phyloP scores from a whole-genome alignment of 2,888 invertebrate genomes.

The Mythimna pallens region DNA sequence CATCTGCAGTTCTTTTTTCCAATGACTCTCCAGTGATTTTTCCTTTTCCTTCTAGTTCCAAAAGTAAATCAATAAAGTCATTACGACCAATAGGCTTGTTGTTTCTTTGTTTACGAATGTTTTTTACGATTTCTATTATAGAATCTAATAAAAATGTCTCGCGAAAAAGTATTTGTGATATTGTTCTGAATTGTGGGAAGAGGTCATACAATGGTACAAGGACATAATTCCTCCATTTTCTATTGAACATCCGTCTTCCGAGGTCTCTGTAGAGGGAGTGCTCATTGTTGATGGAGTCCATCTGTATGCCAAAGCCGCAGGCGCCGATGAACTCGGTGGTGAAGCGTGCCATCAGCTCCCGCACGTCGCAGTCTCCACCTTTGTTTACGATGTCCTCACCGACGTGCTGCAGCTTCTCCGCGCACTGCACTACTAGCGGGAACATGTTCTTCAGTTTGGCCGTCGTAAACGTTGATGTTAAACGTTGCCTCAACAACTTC shows the following conservation, averaged over 20 bases:
- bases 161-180: constrained; percentile 35
- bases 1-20: constrained; percentile 72
- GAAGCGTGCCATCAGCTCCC: constrained; percentile 79
- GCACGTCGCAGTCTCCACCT: constrained; percentile 72
- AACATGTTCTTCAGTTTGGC: constrained; percentile 83
- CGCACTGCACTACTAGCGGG: constrained; percentile 79
- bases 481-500: constrained; percentile 79
- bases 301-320: constrained; percentile 79
- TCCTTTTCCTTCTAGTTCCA: constrained; percentile 74
- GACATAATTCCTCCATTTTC: constrained; percentile 59
- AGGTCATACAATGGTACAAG: constrained; percentile 70
- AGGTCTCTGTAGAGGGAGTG: constrained; percentile 73
- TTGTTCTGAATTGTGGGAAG: constrained; percentile 70
- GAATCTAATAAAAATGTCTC: constrained; percentile 59
- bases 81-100: constrained; percentile 75
- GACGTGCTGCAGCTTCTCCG: constrained; percentile 74
- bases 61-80: constrained; percentile 78
- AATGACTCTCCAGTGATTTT: constrained; percentile 78
- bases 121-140: constrained; percentile 68
- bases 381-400: constrained; percentile 69
- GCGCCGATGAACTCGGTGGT: constrained; percentile 80
- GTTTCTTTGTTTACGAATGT: constrained; percentile 75
- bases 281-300: constrained; percentile 76
- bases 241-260: constrained; percentile 70
- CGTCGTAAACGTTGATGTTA: constrained; percentile 83